Evolutionary conservation across 2,888 invertebrate species (phyloP), one percentile per base, ranked within the genome.

Genomic region (Lithosia quadra): DNA sequence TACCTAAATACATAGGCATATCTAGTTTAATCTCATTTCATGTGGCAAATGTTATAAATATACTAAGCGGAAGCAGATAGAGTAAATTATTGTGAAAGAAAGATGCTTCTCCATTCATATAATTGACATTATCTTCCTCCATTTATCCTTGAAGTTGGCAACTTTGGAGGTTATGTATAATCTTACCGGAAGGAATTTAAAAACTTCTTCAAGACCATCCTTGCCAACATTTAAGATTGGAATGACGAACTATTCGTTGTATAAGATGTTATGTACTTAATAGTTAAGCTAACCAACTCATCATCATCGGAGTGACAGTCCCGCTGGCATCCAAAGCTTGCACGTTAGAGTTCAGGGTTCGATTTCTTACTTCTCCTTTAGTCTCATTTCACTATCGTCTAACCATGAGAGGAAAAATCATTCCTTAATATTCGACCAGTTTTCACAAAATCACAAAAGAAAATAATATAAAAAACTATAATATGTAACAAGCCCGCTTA

Each of bases 1-100:
- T n/a, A n/a, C n/a, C n/a, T 28, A 28, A 28, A 28, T 28, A 28
- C 28, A 28, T 5, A 28, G 5, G 28, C 28, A 28, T 28, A 5
- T 5, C 28, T 28, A 28, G 28, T 28, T 28, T 5, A 28, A 5
- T 28, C 28, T 5, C 28, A 2, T 28, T 28, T 28, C 28, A 28
- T 28, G 28, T 28, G 28, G 5, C 28, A 4, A 28, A 28, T 28
- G 28, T 28, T 28, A 28, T 28, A 28, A 5, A 39, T 22, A 24
- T 36, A 15, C 18, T 15, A 61, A 9, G 39, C 61, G 61, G 61
- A 43, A 61, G 28, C 18, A 61, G 61, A 43, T 43, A 43, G 24
- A n/a, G 1, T n/a, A 61, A 39, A 43, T 28, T 28, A 49, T 49
- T 5, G 22, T 2, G 24, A 49, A 28, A 49, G 62, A 62, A 49